Evolutionary conservation across 2,113 vertebrate species (phyloP), one percentile per base, ranked within the genome.

Genomic region (Lichenostomus cassidix): DNA sequence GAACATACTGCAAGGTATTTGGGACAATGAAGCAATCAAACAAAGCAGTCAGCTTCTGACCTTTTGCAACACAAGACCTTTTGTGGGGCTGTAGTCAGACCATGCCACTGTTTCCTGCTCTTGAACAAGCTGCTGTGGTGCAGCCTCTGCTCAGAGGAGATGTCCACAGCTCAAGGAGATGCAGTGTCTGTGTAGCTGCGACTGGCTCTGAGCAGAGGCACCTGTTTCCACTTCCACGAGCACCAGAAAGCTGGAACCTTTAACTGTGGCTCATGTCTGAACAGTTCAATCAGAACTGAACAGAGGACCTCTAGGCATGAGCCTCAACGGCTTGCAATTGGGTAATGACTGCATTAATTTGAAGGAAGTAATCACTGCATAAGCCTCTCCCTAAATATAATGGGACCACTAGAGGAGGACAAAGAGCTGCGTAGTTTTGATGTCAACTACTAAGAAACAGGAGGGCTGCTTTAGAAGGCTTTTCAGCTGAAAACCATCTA

Each of bases 371-470:
- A 64, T 90, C 71, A n/a, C 44, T 71, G 55, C 37, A 6, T 55
- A 52, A 76, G 20, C 73, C 24, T 95, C 64, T 93, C 52, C 63
- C 83, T 94, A 78, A 75, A 42, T 74, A 29, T 39, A 56, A 39
- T 25, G 74, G 69, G 53, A 73, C 85, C 90, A 94, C 92, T 94
- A 95, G 93, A 92, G 95, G 93, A 94, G 91, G 94, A 95, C 76
- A 89, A 93, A 95, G 95, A 93, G 86, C 92, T 33, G 8, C 19
- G 20, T 22, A 87, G 82, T 69, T 29, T 60, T 93, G 76, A 59
- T 33, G 33, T 68, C 79, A 81, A 46, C 77, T 68, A 21, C 39
- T 63, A 25, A 46, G 64, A 90, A 95, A 83, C 28, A 4, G 17
- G 16, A 89, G 75, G 63, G 33, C 63, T 92, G 39, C 39, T 90